Base-by-base conservation (phyloP, 2,797 vertebrate species). In the Hoplostethus mediterraneus region DNA sequence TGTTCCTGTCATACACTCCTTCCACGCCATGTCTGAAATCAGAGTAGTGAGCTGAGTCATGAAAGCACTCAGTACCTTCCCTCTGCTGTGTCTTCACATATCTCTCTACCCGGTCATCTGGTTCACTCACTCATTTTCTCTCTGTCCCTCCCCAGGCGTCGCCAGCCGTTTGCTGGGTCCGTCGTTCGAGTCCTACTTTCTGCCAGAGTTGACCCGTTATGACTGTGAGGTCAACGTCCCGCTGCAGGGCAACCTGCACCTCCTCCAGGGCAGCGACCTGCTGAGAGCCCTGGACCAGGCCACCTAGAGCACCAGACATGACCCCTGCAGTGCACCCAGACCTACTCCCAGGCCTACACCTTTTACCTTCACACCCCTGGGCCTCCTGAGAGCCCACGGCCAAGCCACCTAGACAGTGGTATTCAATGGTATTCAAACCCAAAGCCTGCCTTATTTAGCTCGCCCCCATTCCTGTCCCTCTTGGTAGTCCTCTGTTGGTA, bases 171-270 rank as follows among this genome's bases (percentile, higher is more conserved):
- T 99, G 82, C 94, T 99, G 49, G 96, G 95, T 59, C 92, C 96
- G 11, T 96, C 96, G 0, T 97, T 96, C 4, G 95, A 97, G 85
- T 79, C 94, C 28, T 96, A 93, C 89, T 93, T 94, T 87, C 90
- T 99, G 93, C 98, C 98, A 0, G 95, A 99, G 93, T 82, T 99
- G 94, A 99, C 98, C 4, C 95, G 97, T 70, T 98, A 99, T 14
- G 98, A 99, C 95, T 99, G 98, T 73, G 98, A 99, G 95, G 98
- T 99, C 86, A 99, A 99, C 9, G 89, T 98, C 63, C 98, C 98
- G 0, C 95, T 99, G 80, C 89, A 96, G 77, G 97, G 96, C 60
- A 97, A 90, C 88, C 96, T 97, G 53, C 95, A 95, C 12, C 97
- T 99, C 84, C 96, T 99, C 64, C 98, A 99, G 89, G 98, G 98